phyloP scores from a whole-genome alignment of 1,140 invertebrate genomes.

The Mycetomoellerius zeteki region DNA sequence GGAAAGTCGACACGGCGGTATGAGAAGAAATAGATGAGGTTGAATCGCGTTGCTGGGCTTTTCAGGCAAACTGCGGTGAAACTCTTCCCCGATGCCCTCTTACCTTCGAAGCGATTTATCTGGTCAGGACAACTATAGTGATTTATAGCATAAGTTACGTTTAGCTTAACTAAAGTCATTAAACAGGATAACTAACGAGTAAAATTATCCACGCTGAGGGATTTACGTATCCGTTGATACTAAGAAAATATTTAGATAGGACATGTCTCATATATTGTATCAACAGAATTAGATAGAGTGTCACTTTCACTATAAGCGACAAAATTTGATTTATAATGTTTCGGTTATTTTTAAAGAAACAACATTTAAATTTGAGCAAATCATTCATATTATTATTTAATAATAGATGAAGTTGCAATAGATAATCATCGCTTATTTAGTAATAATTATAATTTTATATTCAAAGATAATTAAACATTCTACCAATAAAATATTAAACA shows the following conservation, averaged over 20 bases:
- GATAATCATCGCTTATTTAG: background rate
- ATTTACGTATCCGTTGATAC: constrained; percentile 16
- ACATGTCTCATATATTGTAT: background rate
- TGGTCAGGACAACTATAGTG: constrained; percentile 35
- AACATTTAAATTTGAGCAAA: background rate
- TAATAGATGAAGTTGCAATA: background rate
- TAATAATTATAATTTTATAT: constrained; percentile 26
- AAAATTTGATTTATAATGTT: background rate
- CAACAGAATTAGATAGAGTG: background rate
- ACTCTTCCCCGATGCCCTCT: constrained; percentile 31
- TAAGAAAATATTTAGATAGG: constrained; percentile 43
- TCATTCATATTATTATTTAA: background rate
- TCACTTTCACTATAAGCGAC: background rate
- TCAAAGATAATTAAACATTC: background rate
- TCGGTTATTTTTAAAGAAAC: background rate
- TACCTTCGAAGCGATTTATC: constrained; percentile 38
- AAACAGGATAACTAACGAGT: constrained; percentile 37
- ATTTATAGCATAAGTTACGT: constrained; percentile 44
- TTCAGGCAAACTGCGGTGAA: constrained; percentile 40
- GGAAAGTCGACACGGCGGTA: constrained; percentile 53
- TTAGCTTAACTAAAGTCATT: constrained; percentile 51
- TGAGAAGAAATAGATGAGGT: constrained; percentile 48
- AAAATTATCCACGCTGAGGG: constrained; percentile 31
- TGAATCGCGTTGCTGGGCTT: constrained; percentile 45
- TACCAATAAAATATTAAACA: background rate